Conservation (phyloP, 2,797 vertebrate species). For the Paratrypauchen microcephalus region DNA sequence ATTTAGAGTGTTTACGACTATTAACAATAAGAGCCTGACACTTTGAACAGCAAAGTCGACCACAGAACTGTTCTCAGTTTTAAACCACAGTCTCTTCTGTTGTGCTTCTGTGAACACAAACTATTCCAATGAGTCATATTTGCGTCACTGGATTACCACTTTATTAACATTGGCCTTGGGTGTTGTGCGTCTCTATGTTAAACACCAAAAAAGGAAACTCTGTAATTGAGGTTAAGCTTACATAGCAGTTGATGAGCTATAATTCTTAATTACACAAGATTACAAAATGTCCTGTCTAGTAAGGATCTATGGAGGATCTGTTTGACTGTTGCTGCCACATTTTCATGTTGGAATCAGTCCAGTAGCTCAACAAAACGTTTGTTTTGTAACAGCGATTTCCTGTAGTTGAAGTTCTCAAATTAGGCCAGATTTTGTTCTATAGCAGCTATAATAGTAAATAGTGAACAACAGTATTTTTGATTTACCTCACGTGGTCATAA, state of each 20-base stretch:
- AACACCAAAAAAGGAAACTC: background rate
- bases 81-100: background rate
- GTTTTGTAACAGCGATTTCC: background rate
- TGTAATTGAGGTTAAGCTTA: background rate
- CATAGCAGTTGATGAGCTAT: background rate
- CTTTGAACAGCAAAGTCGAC: background rate
- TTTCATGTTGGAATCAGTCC: background rate
- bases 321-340: background rate
- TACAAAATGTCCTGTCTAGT: background rate
- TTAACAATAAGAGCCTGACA: background rate
- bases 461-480: background rate
- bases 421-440: background rate
- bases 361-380: background rate
- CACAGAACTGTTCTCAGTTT: background rate
- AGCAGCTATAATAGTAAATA: background rate
- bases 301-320: background rate
- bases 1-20: background rate
- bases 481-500: background rate
- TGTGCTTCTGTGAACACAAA: background rate
- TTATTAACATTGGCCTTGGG: background rate
- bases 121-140: background rate
- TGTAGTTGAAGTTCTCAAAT: background rate
- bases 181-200: background rate
- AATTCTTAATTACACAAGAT: too few species aligned
- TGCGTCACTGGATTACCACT: conserved; percentile 2